A percentile compares a stretch with the other conserved stretches of the same genome.
phyloP scores from a whole-genome alignment of 2,113 vertebrate genomes.

The Myanophis thanlyinensis region DNA sequence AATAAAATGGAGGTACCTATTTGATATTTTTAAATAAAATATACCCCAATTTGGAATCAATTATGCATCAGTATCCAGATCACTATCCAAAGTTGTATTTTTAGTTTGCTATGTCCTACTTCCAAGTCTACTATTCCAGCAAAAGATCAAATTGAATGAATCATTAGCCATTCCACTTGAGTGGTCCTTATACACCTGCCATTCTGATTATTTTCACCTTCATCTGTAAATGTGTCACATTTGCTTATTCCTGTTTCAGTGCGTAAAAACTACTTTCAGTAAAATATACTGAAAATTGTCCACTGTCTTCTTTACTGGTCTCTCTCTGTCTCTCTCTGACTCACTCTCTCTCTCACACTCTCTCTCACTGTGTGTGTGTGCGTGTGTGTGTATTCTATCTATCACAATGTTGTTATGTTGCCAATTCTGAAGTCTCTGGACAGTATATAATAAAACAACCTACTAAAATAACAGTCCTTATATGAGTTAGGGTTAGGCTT shows the following conservation, averaged over 20 bases:
- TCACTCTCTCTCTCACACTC: too few species aligned
- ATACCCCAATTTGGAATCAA: background rate
- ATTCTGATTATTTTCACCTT: background rate
- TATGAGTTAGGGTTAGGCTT: background rate
- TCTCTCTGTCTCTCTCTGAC: too few species aligned
- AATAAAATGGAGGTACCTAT: background rate
- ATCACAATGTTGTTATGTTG: background rate
- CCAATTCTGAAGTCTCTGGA: background rate
- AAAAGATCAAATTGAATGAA: background rate
- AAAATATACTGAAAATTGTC: too few species aligned
- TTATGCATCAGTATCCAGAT: background rate
- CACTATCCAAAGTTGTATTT: background rate
- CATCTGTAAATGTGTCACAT: background rate
- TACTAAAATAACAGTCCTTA: background rate
- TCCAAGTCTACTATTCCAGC: background rate
- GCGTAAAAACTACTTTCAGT: background rate
- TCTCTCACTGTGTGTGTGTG: too few species aligned
- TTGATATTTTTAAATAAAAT: background rate
- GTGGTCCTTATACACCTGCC: background rate
- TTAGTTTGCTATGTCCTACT: background rate
- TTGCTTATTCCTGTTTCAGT: background rate
- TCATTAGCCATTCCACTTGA: background rate
- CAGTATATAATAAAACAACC: background rate
- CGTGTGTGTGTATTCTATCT: too few species aligned
- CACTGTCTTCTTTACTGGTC: too few species aligned